Percentiles rank a stretch among this genome's conserved stretches.
phyloP scores from a whole-genome alignment of 2,113 vertebrate species.

The Petrocephalus microphthalmus region DNA sequence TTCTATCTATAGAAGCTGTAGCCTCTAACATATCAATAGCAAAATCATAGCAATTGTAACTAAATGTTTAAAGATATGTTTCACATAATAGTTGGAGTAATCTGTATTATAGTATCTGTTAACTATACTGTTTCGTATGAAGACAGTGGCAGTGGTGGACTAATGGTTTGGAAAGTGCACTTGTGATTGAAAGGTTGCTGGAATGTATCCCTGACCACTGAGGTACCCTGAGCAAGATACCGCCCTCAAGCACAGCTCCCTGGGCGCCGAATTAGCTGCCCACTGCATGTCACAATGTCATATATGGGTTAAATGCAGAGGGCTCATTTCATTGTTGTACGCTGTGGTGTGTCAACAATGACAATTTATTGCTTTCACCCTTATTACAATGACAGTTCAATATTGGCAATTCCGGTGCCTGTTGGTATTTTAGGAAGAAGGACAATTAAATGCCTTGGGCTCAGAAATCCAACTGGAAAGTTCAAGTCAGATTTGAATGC shows the following conservation, averaged over 20 bases:
- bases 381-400: background rate
- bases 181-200: no score
- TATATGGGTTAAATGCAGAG: no score
- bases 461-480: background rate
- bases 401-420: background rate
- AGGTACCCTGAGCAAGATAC: no score
- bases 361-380: no score
- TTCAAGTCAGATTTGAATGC: background rate
- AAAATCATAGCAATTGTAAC: background rate
- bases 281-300: no score
- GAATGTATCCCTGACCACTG: no score
- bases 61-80: background rate
- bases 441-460: background rate
- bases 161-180: no score
- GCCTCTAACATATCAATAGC: background rate
- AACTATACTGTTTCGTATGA: background rate
- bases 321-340: no score
- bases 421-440: background rate
- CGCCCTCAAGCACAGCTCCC: no score
- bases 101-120: background rate
- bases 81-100: background rate
- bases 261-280: no score
- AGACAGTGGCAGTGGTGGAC: no score
- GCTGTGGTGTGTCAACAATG: no score
- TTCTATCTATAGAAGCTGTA: background rate